Percentiles rank a stretch among this genome's conserved stretches.
Evolutionary conservation across 2,888 invertebrate species (phyloP).

Genomic region (Lochmaea capreae): DNA sequence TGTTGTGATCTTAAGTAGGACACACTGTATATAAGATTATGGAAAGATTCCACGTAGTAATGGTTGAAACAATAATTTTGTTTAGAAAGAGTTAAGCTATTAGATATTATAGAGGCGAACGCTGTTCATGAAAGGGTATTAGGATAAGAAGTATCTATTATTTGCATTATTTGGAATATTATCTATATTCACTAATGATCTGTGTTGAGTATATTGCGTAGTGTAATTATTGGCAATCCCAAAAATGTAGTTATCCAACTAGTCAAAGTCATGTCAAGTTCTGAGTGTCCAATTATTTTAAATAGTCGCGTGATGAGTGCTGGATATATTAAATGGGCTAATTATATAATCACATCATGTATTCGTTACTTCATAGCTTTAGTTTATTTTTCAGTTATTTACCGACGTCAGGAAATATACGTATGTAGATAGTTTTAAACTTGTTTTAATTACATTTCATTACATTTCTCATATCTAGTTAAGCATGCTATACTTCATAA

Average conservation of each 20-base stretch:
- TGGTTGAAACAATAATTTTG: too few species aligned
- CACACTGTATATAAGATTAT: too few species aligned
- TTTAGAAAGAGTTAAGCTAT: too few species aligned
- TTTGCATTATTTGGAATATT: background rate
- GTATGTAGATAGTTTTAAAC: background rate
- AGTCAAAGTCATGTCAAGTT: background rate
- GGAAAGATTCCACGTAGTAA: too few species aligned
- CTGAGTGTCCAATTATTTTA: slow-evolving; percentile 7
- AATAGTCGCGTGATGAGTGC: slow-evolving; percentile 7
- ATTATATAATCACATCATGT: slow-evolving; percentile 9
- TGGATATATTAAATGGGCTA: background rate
- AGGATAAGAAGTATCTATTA: too few species aligned
- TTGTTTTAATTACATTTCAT: background rate
- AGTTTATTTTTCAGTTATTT: background rate
- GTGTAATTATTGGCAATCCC: background rate
- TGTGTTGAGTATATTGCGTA: too few species aligned
- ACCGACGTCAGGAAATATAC: background rate
- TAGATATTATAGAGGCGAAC: too few species aligned
- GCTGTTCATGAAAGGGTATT: too few species aligned
- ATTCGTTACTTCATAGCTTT: slow-evolving; percentile 2
- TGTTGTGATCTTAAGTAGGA: too few species aligned
- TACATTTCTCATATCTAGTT: background rate
- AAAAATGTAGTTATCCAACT: slow-evolving; percentile 1
- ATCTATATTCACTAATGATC: background rate
- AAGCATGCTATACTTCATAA: background rate